A percentile compares a stretch with the other conserved stretches of the same genome.
Evolutionary conservation across 2,888 invertebrate species (phyloP).

Genomic region (Nebria salina): DNA sequence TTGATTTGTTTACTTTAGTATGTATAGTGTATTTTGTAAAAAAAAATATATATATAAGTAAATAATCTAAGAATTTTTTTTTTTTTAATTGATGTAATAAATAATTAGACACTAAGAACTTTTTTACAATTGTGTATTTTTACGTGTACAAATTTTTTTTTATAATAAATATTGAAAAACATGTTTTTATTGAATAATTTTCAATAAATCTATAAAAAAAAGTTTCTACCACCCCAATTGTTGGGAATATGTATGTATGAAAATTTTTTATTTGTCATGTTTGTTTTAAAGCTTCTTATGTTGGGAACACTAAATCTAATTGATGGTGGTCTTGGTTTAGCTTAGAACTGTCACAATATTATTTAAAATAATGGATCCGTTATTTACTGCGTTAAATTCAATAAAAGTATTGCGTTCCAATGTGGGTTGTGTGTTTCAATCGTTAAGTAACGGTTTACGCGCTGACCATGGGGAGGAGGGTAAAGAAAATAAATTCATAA

Average conservation of each 20-base stretch:
- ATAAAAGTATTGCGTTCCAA: conserved; percentile 82
- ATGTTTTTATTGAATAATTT: not conserved
- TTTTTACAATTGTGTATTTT: conserved; percentile 1
- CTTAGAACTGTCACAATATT: not conserved
- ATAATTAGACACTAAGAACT: not conserved
- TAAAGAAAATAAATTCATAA: conserved; percentile 76
- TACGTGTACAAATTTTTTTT: not conserved
- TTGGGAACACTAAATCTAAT: not conserved
- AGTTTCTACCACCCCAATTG: too few relatives aligned
- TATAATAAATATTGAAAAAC: not conserved
- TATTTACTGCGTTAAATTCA: conserved; percentile 77
- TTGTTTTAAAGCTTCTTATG: not conserved
- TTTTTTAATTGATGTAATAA: not conserved
- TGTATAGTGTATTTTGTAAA: not conserved
- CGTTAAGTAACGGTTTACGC: conserved; percentile 81
- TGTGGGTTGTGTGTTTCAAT: conserved; percentile 86
- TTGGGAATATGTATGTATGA: too few relatives aligned
- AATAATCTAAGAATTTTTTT: not conserved
- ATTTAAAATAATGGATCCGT: conserved; percentile 68
- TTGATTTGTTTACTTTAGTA: not conserved
- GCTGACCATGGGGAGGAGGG: conserved; percentile 84
- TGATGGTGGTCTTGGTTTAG: not conserved
- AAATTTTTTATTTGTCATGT: too few relatives aligned
- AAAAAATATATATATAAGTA: not conserved
- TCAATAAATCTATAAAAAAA: too few relatives aligned